Base-by-base conservation (phyloP, 2,888 invertebrate species). In the Pyrocoelia pectoralis region DNA sequence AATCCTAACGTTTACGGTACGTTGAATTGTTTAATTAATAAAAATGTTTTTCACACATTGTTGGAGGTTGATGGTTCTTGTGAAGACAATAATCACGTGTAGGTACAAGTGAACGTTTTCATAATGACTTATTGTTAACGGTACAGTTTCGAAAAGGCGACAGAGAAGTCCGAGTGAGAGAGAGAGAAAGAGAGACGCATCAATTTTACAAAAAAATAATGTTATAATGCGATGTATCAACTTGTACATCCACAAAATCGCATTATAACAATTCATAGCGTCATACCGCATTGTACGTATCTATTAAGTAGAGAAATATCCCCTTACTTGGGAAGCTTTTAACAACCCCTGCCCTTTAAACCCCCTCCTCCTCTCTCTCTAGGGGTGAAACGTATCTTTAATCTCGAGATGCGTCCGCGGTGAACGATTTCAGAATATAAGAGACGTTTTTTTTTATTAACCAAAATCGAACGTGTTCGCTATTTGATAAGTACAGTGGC, bases 261-360 rank as follows among this genome's bases (percentile, higher is more conserved):
- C 69, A 71, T 72, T 72, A 71, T 55, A 68, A 62, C 71, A 72
- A 73, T 73, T 72, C 67, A 64, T 55, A 66, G 63, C 64, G 66
- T 70, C 68, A 68, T 68, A 64, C 70, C 59, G 67, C 57, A 67
- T 67, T 65, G 67, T 70, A 64, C 55, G 66, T 58, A 65, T 68
- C 70, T 64, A 64, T 63, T 61, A 63, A 62, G 61, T 57, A 56
- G 61, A 55, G 62, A 46, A 65, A 64, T 64, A 68, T 65, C 69
- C 71, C 67, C 68, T 62, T 57, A 38, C 19, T 51, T 13, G 29
- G 48, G 65, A 66, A 63, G 71, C 70, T 71, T 69, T 70, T 69
- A 70, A 68, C 69, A 69, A 68, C 68, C 71, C 67, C 64, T 62
- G 71, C 70, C 67, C 70, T 70, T 68, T 68, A 68, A 70, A 69